These are phyloP conservation scores for Ostrea edulis DNA, from an alignment of 1,140 invertebrate genomes.

Conservation along the genomic window DNA sequence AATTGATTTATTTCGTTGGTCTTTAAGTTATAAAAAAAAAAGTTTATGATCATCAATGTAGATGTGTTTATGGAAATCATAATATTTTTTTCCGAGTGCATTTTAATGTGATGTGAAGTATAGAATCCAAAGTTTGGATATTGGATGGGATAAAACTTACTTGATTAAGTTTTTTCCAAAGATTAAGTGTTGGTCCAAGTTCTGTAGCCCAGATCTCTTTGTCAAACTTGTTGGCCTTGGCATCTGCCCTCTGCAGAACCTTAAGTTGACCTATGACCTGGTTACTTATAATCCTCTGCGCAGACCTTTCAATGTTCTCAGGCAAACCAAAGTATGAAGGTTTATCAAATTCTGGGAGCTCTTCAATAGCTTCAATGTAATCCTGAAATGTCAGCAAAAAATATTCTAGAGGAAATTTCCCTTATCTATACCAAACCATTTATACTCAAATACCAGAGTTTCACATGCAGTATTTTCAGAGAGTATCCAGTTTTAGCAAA, in stretches of 20 bases:
- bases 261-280: conserved; percentile 85
- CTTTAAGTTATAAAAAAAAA: too few relatives aligned
- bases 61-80: too few relatives aligned
- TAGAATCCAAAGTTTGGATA: neutral
- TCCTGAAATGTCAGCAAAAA: conserved; percentile 81
- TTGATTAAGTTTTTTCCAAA: conserved; percentile 89
- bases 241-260: conserved; percentile 75
- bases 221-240: conserved; percentile 79
- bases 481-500: neutral
- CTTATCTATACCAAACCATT: too few relatives aligned
- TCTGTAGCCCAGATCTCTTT: conserved; percentile 82
- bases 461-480: too few relatives aligned
- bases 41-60: too few relatives aligned
- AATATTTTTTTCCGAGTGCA: too few relatives aligned
- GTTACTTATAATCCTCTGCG: conserved; percentile 86
- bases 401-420: neutral
- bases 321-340: conserved; percentile 89
- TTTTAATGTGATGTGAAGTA: too few relatives aligned
- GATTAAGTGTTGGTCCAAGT: conserved; percentile 84
- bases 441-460: too few relatives aligned
- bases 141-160: conserved; percentile 67
- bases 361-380: conserved; percentile 83
- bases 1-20: too few relatives aligned
- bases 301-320: conserved; percentile 89
- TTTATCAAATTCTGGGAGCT: conserved; percentile 85